A percentile compares a stretch with the other conserved stretches of the same genome.
These are phyloP conservation scores for Sitta carolinensis DNA, from an alignment of 2,797 vertebrate genomes.

Conservation along the genomic window DNA sequence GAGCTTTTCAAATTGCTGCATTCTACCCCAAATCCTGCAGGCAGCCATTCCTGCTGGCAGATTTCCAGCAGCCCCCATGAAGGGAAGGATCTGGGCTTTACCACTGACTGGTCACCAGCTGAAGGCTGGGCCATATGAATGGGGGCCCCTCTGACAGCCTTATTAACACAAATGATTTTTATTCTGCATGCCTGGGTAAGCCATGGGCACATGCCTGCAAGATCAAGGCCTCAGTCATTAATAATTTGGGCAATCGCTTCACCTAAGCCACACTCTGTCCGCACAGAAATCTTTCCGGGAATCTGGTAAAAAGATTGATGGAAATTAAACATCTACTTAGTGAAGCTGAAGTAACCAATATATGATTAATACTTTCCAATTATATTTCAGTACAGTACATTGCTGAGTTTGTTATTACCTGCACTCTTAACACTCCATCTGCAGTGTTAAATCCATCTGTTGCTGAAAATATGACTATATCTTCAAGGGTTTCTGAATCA, in stretches of 20 bases:
- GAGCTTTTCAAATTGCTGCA: not conserved
- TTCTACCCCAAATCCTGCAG: not conserved
- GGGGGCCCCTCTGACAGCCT: slow-evolving; percentile 33
- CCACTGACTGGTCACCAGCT: not conserved
- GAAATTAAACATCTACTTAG: slow-evolving; percentile 73
- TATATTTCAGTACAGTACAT: slow-evolving; percentile 72
- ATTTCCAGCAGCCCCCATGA: not conserved
- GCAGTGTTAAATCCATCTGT: slow-evolving; percentile 86
- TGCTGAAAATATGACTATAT: slow-evolving; percentile 80
- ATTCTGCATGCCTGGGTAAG: slow-evolving; percentile 55
- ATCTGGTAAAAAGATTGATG: slow-evolving; percentile 68
- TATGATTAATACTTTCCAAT: slow-evolving; percentile 74
- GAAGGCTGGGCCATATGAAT: not conserved
- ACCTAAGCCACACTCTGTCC: slow-evolving; percentile 55
- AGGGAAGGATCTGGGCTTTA: not conserved
- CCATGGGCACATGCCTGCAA: slow-evolving; percentile 37
- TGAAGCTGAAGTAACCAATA: slow-evolving; percentile 71
- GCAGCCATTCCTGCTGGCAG: not conserved
- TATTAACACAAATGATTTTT: slow-evolving; percentile 59
- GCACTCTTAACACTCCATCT: slow-evolving; percentile 79
- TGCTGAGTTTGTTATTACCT: slow-evolving; percentile 81
- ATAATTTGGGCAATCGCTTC: slow-evolving; percentile 55
- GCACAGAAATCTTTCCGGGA: slow-evolving; percentile 62
- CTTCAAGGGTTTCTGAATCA: slow-evolving; percentile 87
- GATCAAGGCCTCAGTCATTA: slow-evolving; percentile 59